phyloP scores from a whole-genome alignment of 2,888 invertebrate species.

The Hoplodrina blanda region DNA sequence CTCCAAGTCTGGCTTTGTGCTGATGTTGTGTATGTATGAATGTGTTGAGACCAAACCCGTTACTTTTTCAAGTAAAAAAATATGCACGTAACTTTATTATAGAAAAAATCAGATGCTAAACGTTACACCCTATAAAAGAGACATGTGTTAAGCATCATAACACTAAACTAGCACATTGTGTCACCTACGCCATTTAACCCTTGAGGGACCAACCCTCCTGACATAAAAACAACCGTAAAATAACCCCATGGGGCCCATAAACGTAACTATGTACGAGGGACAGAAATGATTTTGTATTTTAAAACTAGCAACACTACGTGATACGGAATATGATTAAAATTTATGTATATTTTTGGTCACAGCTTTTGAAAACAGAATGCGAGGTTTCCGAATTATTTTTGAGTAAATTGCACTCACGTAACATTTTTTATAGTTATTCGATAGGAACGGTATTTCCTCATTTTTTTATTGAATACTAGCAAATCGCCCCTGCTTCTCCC shows the following conservation, averaged over 20 bases:
- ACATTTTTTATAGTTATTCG: neutral
- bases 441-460: neutral
- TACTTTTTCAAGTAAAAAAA: neutral
- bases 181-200: conserved; percentile 58
- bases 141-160: conserved; percentile 43
- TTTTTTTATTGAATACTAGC: neutral
- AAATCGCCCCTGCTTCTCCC: too few species aligned
- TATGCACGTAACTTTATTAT: neutral
- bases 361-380: conserved; percentile 16
- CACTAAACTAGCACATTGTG: conserved; percentile 53
- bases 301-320: conserved; percentile 24
- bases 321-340: conserved; percentile 6
- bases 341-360: conserved; percentile 2
- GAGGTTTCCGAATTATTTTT: neutral
- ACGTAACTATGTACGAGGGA: conserved; percentile 45
- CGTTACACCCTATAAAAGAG: conserved; percentile 41
- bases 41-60: too few species aligned
- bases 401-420: conserved; percentile 1
- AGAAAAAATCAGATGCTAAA: conserved; percentile 10
- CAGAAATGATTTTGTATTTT: conserved; percentile 49
- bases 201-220: conserved; percentile 46
- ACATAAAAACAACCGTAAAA: conserved; percentile 58
- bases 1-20: too few species aligned
- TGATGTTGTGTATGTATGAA: too few species aligned
- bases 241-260: conserved; percentile 38